Evolutionary conservation across 2,888 invertebrate genomes (phyloP).

Genomic region (Listrodromus nycthemerus): DNA sequence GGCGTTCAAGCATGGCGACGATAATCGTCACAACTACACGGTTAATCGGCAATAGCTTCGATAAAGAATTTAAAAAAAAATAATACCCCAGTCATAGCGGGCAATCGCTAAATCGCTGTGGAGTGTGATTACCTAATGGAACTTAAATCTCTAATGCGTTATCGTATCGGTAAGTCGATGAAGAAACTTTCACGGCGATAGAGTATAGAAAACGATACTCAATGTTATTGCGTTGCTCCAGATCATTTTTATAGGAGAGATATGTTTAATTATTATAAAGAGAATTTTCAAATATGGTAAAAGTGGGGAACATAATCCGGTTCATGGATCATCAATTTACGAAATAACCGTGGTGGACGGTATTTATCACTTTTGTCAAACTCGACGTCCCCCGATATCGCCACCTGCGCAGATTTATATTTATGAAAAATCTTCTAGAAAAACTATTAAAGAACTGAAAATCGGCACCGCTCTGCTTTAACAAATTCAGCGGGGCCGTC

Average conservation of each 20-base stretch:
- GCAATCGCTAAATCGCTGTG: neutral
- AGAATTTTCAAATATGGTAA: neutral
- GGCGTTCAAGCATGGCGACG: constrained; percentile 66
- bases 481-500: neutral
- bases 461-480: neutral
- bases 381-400: neutral
- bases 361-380: neutral
- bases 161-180: neutral
- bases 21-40: constrained; percentile 57
- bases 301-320: neutral
- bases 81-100: neutral
- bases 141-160: neutral
- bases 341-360: neutral
- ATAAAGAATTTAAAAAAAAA: constrained; percentile 10
- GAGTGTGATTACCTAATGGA: constrained; percentile 26
- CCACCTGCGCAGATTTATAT: neutral
- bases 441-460: no score
- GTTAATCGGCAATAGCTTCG: constrained; percentile 29
- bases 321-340: neutral
- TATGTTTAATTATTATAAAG: neutral
- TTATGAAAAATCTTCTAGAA: neutral
- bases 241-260: neutral
- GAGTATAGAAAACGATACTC: neutral
- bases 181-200: constrained; percentile 5
- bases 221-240: neutral